Percentiles rank a stretch among this genome's conserved stretches.
Evolutionary conservation across 2,113 vertebrate species (phyloP).

Genomic region (Dipodomys spectabilis): DNA sequence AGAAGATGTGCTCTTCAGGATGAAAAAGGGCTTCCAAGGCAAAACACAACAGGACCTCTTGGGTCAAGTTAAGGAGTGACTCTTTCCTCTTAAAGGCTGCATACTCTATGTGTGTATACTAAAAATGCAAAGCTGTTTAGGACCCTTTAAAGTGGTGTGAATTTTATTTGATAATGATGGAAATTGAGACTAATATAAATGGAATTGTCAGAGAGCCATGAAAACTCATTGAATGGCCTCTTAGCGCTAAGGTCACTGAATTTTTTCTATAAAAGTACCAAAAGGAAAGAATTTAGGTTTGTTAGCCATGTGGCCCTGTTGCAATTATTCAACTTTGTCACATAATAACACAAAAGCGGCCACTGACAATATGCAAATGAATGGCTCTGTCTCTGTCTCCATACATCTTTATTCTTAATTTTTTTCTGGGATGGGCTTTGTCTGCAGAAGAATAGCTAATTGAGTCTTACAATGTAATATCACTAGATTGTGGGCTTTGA

Average conservation of each 20-base stretch:
- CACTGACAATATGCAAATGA: neutral
- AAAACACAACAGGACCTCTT: neutral
- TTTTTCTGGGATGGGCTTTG: neutral
- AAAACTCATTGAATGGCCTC: neutral
- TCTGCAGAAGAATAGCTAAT: neutral
- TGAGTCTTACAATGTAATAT: neutral
- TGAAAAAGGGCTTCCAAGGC: neutral
- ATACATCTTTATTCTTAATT: slow-evolving; percentile 1
- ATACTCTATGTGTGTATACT: too few relatives aligned
- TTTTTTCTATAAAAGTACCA: neutral
- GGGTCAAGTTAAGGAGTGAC: neutral
- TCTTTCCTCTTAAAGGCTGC: neutral
- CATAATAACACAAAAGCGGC: neutral
- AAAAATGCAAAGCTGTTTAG: neutral
- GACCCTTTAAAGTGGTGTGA: too few relatives aligned
- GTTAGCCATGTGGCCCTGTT: neutral
- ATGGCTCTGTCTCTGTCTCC: neutral
- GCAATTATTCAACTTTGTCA: neutral
- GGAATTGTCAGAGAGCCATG: neutral
- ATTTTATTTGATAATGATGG: neutral
- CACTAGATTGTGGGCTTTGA: neutral
- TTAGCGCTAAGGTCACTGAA: neutral
- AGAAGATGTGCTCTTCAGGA: neutral
- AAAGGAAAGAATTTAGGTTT: neutral
- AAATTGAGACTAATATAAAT: neutral